phyloP scores from a whole-genome alignment of 2,888 invertebrate species.

The Stenurella melanura region DNA sequence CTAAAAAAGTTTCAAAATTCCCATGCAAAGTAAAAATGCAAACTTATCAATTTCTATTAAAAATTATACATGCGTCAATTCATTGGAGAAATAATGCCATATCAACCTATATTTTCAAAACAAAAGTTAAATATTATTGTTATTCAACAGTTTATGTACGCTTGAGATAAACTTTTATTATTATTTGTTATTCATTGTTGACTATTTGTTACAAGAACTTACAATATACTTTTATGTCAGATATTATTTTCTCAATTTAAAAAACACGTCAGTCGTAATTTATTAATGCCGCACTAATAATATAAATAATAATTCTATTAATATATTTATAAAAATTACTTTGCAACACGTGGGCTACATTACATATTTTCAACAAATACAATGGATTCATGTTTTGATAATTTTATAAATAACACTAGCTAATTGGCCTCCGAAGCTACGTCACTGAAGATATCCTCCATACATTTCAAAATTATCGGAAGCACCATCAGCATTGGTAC shows the following conservation, averaged over 20 bases:
- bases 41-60: background rate
- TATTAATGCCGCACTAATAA: background rate
- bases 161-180: constrained; percentile 34
- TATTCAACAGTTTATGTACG: constrained; percentile 27
- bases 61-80: constrained; percentile 8
- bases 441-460: too few relatives aligned
- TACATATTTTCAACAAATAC: background rate
- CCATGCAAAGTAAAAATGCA: background rate
- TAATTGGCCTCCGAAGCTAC: background rate
- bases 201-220: constrained; percentile 26
- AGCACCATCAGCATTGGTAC: too few relatives aligned
- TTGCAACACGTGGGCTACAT: background rate
- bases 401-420: background rate
- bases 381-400: background rate
- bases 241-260: constrained; percentile 27
- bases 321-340: background rate
- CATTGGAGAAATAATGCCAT: constrained; percentile 10
- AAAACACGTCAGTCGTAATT: constrained; percentile 29
- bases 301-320: background rate
- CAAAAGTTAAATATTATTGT: constrained; percentile 34
- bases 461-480: too few relatives aligned
- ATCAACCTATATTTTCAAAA: constrained; percentile 35
- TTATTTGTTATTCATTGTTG: constrained; percentile 39
- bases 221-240: constrained; percentile 9
- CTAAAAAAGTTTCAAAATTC: too few relatives aligned